A percentile compares a stretch with the other conserved stretches of the same genome.
These are phyloP conservation scores for Clavelina lepadiformis DNA, from an alignment of 23 tunicate species.

Conservation along the genomic window DNA sequence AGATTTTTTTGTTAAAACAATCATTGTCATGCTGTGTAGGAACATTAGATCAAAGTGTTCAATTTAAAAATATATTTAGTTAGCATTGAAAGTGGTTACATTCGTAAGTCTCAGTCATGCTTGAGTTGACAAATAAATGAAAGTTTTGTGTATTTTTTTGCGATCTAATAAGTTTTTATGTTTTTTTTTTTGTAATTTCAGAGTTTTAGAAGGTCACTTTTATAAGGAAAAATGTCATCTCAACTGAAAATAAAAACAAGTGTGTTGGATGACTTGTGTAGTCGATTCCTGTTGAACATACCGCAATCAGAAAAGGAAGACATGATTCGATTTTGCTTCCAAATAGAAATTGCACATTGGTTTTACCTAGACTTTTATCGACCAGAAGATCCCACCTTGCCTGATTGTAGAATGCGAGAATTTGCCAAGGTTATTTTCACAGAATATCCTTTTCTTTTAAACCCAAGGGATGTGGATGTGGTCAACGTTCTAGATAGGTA, in stretches of 20 bases:
- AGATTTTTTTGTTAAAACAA: too few species aligned
- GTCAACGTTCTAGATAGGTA: conserved; percentile 53
- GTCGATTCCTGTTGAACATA: conserved; percentile 87
- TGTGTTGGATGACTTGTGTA: conserved; percentile 87
- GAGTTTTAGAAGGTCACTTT: too few species aligned
- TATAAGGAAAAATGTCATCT: neutral
- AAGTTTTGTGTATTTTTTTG: too few species aligned
- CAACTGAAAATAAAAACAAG: conserved; percentile 23
- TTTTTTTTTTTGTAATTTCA: neutral
- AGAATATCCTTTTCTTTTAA: conserved; percentile 77
- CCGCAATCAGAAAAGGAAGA: conserved; percentile 70
- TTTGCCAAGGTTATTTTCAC: conserved; percentile 71
- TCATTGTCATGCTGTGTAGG: too few species aligned
- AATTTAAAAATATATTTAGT: too few species aligned
- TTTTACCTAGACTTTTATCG: conserved; percentile 87
- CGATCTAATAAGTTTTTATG: too few species aligned
- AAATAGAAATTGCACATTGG: conserved; percentile 96
- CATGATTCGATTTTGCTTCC: conserved; percentile 86
- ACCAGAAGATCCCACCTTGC: conserved; percentile 55
- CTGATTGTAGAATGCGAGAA: conserved; percentile 78
- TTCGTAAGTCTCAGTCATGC: too few species aligned
- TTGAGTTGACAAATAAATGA: too few species aligned
- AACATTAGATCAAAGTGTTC: too few species aligned
- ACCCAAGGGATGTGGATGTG: conserved; percentile 56
- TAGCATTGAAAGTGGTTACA: too few species aligned